Percentiles rank a stretch among this genome's conserved stretches.
Evolutionary conservation across 1,140 invertebrate species (phyloP).

Genomic region (Steinernema feltiae): DNA sequence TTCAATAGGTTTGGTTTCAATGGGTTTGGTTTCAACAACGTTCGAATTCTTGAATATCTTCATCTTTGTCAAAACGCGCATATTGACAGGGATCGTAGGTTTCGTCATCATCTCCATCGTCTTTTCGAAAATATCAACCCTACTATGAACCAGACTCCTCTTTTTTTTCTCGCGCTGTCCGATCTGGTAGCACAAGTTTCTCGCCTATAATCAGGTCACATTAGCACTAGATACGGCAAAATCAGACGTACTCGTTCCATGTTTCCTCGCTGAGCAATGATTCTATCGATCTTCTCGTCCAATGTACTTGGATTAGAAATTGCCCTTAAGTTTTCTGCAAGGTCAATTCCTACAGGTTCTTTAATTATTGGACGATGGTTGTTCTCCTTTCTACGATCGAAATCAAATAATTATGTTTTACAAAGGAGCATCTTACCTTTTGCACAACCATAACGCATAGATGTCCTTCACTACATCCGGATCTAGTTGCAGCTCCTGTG

Average conservation of each 20-base stretch:
- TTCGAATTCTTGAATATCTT: not conserved
- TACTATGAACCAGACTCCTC: constrained; percentile 23
- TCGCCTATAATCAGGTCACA: constrained; percentile 22
- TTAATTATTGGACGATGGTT: not conserved
- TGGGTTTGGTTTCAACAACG: too few species aligned
- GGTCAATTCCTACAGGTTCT: constrained; percentile 17
- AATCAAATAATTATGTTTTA: not conserved
- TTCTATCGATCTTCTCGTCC: constrained; percentile 17
- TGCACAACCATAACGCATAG: constrained; percentile 38
- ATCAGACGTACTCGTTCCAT: not conserved
- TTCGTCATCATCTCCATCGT: not conserved
- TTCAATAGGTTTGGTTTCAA: too few species aligned
- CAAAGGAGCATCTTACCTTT: constrained; percentile 26
- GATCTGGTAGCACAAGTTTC: constrained; percentile 41
- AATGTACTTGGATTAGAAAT: not conserved
- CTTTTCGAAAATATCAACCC: constrained; percentile 20
- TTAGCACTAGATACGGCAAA: not conserved
- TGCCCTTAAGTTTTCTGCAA: not conserved
- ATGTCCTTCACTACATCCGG: constrained; percentile 23
- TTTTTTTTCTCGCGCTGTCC: constrained; percentile 38
- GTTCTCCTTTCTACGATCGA: not conserved
- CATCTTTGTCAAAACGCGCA: not conserved
- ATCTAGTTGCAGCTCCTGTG: constrained; percentile 11
- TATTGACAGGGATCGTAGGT: not conserved
- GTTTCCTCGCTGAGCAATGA: not conserved